These are phyloP conservation scores for Leptonema lineaticorne DNA, from an alignment of 1,140 invertebrate species.

Conservation along the genomic window DNA sequence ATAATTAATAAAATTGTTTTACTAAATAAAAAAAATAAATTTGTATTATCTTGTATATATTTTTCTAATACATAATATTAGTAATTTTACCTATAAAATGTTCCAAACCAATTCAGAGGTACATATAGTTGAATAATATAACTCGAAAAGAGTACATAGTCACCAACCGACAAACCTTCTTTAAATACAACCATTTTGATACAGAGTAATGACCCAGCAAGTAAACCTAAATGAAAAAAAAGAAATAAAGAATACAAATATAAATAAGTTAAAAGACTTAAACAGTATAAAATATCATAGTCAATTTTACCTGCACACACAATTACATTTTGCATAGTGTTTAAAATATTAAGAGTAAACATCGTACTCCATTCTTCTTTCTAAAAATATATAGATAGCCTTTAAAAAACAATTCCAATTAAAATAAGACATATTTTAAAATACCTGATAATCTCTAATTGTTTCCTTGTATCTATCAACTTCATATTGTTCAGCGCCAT, in stretches of 20 bases:
- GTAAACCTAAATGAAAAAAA: conserved; percentile 61
- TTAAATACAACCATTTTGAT: conserved; percentile 75
- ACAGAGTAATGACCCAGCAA: conserved; percentile 86
- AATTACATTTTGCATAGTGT: conserved; percentile 86
- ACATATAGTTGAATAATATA: conserved; percentile 97
- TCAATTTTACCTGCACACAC: conserved; percentile 63
- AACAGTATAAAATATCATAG: no score
- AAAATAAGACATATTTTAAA: background rate
- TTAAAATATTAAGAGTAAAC: conserved; percentile 85
- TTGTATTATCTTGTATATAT: background rate
- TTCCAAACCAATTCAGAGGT: conserved; percentile 96
- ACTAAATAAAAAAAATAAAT: no score
- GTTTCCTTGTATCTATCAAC: conserved; percentile 79
- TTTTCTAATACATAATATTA: background rate
- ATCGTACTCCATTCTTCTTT: conserved; percentile 84
- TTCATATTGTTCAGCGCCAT: conserved; percentile 90
- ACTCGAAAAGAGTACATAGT: conserved; percentile 92
- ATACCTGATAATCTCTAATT: conserved; percentile 78
- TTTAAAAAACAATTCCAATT: conserved; percentile 30
- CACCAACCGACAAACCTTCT: conserved; percentile 79
- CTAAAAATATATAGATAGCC: conserved; percentile 52
- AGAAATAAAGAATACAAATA: background rate
- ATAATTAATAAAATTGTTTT: conserved; percentile 9
- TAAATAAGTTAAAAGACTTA: background rate
- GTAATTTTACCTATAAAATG: conserved; percentile 83